Conservation (phyloP, 2,797 vertebrate species). For the Coregonus ussuriensis region DNA sequence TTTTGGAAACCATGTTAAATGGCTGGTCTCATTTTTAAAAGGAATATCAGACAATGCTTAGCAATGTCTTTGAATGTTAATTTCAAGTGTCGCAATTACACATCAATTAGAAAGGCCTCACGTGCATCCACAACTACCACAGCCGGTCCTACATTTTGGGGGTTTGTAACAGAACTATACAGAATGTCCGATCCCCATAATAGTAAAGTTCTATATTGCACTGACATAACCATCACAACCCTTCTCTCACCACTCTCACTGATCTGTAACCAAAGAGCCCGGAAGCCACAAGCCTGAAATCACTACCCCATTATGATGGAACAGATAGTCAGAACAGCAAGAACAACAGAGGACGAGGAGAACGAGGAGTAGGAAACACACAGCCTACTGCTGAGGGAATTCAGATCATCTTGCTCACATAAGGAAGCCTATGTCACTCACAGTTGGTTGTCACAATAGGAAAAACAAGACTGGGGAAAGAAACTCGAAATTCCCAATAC, state of each 20-base stretch:
- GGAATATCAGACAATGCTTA: too few relatives aligned
- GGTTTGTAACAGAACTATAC: too few relatives aligned
- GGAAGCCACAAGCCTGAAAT: constrained; percentile 24
- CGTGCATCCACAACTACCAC: too few relatives aligned
- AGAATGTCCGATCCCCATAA: constrained; percentile 22
- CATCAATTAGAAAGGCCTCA: too few relatives aligned
- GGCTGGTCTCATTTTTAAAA: too few relatives aligned
- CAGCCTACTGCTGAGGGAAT: constrained; percentile 45
- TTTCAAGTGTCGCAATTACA: too few relatives aligned
- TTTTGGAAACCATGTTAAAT: too few relatives aligned
- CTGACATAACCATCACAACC: constrained; percentile 47
- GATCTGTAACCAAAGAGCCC: constrained; percentile 22
- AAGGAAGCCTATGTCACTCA: constrained; percentile 35
- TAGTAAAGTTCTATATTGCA: constrained; percentile 25
- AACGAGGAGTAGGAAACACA: constrained; percentile 12
- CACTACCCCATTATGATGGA: constrained; percentile 16
- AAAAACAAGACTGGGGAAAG: background rate
- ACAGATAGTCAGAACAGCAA: constrained; percentile 8
- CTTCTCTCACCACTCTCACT: constrained; percentile 1
- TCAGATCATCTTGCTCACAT: constrained; percentile 34
- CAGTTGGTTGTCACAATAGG: constrained; percentile 13
- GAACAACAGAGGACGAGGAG: background rate
- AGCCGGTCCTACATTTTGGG: too few relatives aligned
- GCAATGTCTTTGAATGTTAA: too few relatives aligned
- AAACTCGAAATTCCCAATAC: too few relatives aligned